A percentile compares a stretch with the other conserved stretches of the same genome.
Evolutionary conservation across 2,797 vertebrate genomes (phyloP).

Genomic region (Diglossa cyanea): DNA sequence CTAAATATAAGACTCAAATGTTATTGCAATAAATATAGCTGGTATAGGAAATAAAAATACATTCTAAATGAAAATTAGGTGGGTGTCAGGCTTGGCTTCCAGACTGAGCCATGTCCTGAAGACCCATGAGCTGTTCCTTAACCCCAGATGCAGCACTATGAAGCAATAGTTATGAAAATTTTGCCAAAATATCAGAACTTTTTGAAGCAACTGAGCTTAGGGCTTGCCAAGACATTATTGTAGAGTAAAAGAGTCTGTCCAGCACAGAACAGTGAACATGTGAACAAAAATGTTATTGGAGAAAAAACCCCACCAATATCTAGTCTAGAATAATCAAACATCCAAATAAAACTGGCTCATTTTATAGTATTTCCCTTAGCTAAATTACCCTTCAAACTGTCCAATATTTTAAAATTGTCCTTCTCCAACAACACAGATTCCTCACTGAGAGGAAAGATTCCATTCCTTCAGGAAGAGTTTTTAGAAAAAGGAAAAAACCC

Average conservation of each 20-base stretch:
- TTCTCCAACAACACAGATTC: not conserved
- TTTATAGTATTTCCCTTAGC: not conserved
- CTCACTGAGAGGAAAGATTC: not conserved
- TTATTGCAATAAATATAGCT: not conserved
- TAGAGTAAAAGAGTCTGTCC: not conserved
- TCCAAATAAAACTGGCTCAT: not conserved
- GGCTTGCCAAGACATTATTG: not conserved
- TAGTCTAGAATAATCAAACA: not conserved
- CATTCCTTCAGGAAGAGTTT: not conserved
- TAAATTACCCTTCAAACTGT: not conserved
- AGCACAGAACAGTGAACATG: not conserved
- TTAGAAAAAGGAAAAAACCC: not conserved
- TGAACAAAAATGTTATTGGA: not conserved
- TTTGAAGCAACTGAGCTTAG: not conserved
- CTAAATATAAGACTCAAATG: not conserved
- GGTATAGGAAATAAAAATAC: not conserved
- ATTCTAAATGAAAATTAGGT: not conserved
- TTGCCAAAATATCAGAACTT: not conserved
- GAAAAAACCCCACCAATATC: rapidly evolving
- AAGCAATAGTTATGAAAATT: not conserved
- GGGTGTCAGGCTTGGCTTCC: not conserved
- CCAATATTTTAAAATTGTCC: not conserved
- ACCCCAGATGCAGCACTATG: not conserved
- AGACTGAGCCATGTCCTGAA: not conserved
- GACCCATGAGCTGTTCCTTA: not conserved